These are phyloP conservation scores for Hucho hucho DNA, from an alignment of 2,113 vertebrate species.

Conservation along the genomic window DNA sequence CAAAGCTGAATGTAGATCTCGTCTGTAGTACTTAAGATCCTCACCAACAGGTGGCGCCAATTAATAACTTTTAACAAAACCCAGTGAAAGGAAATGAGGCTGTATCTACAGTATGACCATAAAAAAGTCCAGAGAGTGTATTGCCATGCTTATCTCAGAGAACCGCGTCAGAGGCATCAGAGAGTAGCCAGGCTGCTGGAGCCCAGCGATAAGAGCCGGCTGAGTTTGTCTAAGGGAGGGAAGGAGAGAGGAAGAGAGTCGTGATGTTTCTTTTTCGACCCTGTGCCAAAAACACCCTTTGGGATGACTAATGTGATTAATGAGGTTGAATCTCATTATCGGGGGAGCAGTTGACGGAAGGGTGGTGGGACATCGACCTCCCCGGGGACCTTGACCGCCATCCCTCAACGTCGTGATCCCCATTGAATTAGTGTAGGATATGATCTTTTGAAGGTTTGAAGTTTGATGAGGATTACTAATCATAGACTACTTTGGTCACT, in stretches of 20 bases:
- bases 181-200: slow-evolving; percentile 36
- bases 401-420: neutral
- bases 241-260: no score
- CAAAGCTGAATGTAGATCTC: neutral
- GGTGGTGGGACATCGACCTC: slow-evolving; percentile 6
- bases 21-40: neutral
- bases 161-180: slow-evolving; percentile 3
- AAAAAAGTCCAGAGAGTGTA: neutral
- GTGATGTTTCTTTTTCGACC: neutral
- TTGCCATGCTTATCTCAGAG: neutral
- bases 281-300: neutral
- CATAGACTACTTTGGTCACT: no score
- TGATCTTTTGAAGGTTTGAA: neutral
- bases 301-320: slow-evolving; percentile 41
- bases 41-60: neutral
- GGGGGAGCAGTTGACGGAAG: slow-evolving; percentile 34
- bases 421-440: neutral
- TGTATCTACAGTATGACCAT: neutral
- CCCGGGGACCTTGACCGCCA: slow-evolving; percentile 19
- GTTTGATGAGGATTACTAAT: neutral
- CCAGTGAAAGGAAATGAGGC: no score
- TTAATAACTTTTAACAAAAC: no score
- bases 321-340: slow-evolving; percentile 46
- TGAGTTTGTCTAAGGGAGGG: neutral
- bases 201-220: slow-evolving; percentile 41